These are phyloP conservation scores for Danio kyathit DNA, from an alignment of 2,797 vertebrate species.

Conservation along the genomic window DNA sequence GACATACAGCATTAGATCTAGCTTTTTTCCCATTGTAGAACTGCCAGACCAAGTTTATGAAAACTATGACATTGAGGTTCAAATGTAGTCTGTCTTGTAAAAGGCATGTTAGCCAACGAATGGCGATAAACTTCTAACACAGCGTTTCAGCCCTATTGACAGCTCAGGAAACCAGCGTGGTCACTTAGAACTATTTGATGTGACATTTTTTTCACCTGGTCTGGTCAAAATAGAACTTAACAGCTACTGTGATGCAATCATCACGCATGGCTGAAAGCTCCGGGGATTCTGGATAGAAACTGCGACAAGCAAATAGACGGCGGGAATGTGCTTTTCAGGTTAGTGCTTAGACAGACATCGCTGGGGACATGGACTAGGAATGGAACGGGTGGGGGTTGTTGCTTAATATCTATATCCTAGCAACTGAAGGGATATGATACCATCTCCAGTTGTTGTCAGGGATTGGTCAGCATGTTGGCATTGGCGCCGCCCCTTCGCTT, in stretches of 20 bases:
- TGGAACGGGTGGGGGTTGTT: constrained; percentile 71
- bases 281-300: constrained; percentile 67
- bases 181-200: constrained; percentile 41
- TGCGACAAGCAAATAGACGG: constrained; percentile 65
- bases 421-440: constrained; percentile 84
- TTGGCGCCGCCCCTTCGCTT: constrained; percentile 85
- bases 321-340: constrained; percentile 69
- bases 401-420: constrained; percentile 92
- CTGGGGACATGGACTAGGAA: constrained; percentile 53
- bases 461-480: constrained; percentile 86
- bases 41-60: no score
- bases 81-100: constrained; percentile 23
- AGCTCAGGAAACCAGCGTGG: constrained; percentile 42
- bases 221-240: constrained; percentile 18
- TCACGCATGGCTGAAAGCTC: constrained; percentile 51
- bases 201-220: constrained; percentile 49
- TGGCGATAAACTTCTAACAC: constrained; percentile 41
- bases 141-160: constrained; percentile 47
- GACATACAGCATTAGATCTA: not conserved
- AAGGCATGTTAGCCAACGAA: constrained; percentile 21
- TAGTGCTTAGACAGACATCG: constrained; percentile 49
- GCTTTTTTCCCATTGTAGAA: not conserved
- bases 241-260: constrained; percentile 66
- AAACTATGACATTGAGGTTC: not conserved
- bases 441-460: constrained; percentile 78